A percentile compares a stretch with the other conserved stretches of the same genome.
Conservation (phyloP, 2,113 vertebrate species). For the Cheilinus undulatus region DNA sequence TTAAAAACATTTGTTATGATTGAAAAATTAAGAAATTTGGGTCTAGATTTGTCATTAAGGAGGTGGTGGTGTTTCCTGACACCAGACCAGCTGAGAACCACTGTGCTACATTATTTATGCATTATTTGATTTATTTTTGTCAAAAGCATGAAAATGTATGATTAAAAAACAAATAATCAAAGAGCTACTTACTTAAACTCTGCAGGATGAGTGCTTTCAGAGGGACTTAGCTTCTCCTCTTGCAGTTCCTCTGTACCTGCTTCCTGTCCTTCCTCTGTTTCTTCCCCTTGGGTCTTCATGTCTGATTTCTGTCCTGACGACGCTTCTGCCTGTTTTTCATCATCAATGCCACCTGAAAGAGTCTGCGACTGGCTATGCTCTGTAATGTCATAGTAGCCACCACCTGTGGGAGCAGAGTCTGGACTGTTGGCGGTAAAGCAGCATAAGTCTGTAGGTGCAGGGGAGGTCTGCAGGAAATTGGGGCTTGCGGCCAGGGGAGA, state of each 20-base stretch:
- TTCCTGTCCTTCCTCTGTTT: slow-evolving; percentile 25
- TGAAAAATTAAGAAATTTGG: too few relatives aligned
- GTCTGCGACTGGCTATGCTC: slow-evolving; percentile 90
- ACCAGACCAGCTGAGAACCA: too few relatives aligned
- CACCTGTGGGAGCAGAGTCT: slow-evolving; percentile 89
- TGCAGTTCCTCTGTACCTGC: slow-evolving; percentile 36
- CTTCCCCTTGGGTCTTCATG: slow-evolving; percentile 44
- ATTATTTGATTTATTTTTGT: too few relatives aligned
- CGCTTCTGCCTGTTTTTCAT: slow-evolving; percentile 81
- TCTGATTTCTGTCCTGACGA: slow-evolving; percentile 59
- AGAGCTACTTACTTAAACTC: slow-evolving; percentile 91
- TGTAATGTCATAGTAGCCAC: slow-evolving; percentile 95
- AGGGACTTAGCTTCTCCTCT: slow-evolving; percentile 86
- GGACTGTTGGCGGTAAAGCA: slow-evolving; percentile 94
- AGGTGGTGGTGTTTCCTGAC: too few relatives aligned
- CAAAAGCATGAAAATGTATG: too few relatives aligned
- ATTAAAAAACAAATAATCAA: too few relatives aligned
- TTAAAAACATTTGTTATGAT: too few relatives aligned
- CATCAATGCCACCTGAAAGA: slow-evolving; percentile 90
- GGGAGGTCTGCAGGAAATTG: slow-evolving; percentile 76
- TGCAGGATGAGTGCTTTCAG: slow-evolving; percentile 87
- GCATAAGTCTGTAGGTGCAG: slow-evolving; percentile 90
- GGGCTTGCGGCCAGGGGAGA: slow-evolving; percentile 63
- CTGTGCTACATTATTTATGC: too few relatives aligned
- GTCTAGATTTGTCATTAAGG: too few relatives aligned